Percentiles rank a stretch among this genome's conserved stretches.
Evolutionary conservation across 2,113 vertebrate genomes (phyloP).

Genomic region (Fregata magnificens): DNA sequence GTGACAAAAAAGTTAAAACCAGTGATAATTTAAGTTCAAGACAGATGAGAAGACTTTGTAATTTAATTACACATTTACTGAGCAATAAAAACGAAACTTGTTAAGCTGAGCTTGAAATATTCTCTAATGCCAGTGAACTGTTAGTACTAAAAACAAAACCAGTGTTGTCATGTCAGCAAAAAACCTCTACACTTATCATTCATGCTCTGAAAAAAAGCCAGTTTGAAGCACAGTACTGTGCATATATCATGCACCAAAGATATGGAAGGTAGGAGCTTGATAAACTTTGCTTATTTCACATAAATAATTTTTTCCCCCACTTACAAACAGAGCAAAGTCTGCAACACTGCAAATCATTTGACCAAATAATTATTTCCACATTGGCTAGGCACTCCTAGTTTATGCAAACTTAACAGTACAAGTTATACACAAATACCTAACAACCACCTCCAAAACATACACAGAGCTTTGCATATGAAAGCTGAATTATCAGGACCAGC

Average conservation of each 20-base stretch:
- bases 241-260: no score
- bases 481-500: neutral
- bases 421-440: neutral
- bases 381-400: neutral
- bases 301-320: neutral
- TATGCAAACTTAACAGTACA: neutral
- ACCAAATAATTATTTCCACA: neutral
- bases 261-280: no score
- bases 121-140: neutral
- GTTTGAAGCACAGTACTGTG: neutral
- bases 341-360: neutral
- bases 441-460: neutral
- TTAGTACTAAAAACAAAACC: neutral
- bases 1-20: neutral
- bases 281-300: neutral
- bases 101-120: neutral
- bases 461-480: neutral
- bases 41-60: neutral
- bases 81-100: conserved; percentile 6
- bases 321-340: neutral
- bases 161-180: neutral
- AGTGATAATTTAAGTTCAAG: neutral
- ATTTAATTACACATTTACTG: neutral
- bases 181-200: neutral
- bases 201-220: neutral